phyloP scores from a whole-genome alignment of 2,113 vertebrate species.

The Callorhinus ursinus region DNA sequence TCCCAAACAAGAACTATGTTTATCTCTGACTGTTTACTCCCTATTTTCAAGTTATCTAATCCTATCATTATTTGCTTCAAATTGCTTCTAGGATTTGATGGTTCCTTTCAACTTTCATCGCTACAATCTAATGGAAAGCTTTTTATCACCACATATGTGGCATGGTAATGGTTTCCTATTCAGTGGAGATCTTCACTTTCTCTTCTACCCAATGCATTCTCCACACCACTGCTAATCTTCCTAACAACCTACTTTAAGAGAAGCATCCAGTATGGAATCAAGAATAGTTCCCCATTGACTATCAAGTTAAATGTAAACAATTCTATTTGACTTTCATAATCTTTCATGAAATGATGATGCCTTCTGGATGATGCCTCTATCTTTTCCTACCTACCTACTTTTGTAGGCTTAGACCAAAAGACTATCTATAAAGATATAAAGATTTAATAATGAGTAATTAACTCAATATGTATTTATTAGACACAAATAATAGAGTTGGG shows the following conservation, averaged over 20 bases:
- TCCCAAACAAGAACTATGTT: neutral
- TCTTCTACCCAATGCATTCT: neutral
- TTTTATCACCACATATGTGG: neutral
- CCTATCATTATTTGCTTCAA: neutral
- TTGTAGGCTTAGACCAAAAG: slow-evolving; percentile 11
- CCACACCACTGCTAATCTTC: neutral
- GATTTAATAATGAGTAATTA: slow-evolving; percentile 32
- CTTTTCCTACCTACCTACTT: neutral
- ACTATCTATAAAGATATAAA: neutral
- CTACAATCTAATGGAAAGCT: neutral
- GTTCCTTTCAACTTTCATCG: neutral
- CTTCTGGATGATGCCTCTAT: neutral
- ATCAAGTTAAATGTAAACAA: neutral
- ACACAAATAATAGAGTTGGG: neutral
- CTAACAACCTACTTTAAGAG: neutral
- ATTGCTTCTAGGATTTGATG: neutral
- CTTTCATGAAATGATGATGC: neutral
- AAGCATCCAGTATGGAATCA: neutral
- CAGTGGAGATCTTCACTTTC: neutral
- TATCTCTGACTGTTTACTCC: neutral
- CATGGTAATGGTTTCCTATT: neutral
- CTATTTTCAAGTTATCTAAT: slow-evolving; percentile 18
- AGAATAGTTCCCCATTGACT: neutral
- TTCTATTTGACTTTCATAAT: neutral
- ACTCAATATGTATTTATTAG: slow-evolving; percentile 1